Conservation (phyloP, 2,888 invertebrate species). For the Campoplex capitator region DNA sequence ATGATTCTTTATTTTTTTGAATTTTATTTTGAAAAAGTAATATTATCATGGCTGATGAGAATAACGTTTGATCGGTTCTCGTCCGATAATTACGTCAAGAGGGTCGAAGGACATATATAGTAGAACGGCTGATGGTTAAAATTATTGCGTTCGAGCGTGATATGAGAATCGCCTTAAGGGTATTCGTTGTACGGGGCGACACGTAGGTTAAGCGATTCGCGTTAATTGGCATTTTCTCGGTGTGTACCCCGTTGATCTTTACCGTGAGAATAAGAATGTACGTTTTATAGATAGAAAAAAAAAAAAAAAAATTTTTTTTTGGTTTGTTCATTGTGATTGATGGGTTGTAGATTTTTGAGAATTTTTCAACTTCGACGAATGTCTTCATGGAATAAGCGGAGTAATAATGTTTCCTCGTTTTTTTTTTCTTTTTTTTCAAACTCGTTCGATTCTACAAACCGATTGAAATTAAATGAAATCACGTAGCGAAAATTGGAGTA, state of each 20-base stretch:
- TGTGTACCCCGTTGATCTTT: background rate
- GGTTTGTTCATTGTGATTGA: background rate
- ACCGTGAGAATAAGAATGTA: background rate
- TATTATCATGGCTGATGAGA: background rate
- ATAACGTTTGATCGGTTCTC: conserved; percentile 33
- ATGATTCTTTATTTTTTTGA: background rate
- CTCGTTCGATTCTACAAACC: conserved; percentile 41
- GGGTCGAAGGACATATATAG: background rate
- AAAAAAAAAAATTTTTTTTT: background rate
- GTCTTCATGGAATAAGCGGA: background rate
- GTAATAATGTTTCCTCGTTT: conserved; percentile 21
- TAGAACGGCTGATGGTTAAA: conserved; percentile 17
- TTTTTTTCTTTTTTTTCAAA: background rate
- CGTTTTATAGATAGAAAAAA: too few relatives aligned
- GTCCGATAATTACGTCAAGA: conserved; percentile 32
- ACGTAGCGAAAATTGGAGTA: conserved; percentile 27
- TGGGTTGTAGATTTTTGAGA: background rate
- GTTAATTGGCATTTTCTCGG: conserved; percentile 20
- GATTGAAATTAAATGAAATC: conserved; percentile 34
- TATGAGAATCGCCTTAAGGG: conserved; percentile 43
- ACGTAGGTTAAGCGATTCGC: conserved; percentile 28
- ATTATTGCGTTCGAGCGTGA: conserved; percentile 48
- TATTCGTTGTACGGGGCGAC: background rate
- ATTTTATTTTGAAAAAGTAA: background rate
- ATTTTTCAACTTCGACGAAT: background rate